Evolutionary conservation across 2,888 invertebrate genomes (phyloP).

Genomic region (Protodeltote pygarga): DNA sequence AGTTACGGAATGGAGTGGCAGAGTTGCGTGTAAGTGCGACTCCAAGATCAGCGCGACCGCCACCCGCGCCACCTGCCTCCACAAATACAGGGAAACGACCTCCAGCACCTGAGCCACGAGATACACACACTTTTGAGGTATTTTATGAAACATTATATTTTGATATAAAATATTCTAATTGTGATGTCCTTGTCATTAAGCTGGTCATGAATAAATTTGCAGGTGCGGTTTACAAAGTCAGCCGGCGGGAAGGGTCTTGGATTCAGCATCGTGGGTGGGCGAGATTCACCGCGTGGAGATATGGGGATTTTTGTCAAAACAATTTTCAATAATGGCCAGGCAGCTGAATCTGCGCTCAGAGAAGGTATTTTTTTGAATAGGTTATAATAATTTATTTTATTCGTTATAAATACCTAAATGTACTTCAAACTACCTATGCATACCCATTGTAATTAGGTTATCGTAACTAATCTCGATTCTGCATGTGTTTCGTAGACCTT

Average conservation of each 20-base stretch:
- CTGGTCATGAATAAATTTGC: conserved; percentile 40
- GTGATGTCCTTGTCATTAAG: conserved; percentile 3
- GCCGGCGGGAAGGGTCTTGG: conserved; percentile 94
- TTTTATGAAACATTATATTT: no score
- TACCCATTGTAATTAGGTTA: no score
- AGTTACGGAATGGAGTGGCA: conserved; percentile 75
- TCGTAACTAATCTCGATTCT: not conserved
- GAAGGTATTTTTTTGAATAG: conserved; percentile 88
- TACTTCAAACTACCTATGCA: no score
- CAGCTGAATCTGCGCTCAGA: conserved; percentile 92
- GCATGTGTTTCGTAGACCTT: no score
- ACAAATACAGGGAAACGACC: conserved; percentile 65
- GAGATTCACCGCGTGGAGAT: conserved; percentile 93
- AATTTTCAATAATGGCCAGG: conserved; percentile 94
- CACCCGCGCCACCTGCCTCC: conserved; percentile 69
- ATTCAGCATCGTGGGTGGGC: conserved; percentile 96
- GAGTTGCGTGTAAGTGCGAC: conserved; percentile 80
- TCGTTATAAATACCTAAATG: no score
- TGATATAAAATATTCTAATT: no score
- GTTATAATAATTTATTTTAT: not conserved
- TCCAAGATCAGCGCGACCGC: conserved; percentile 74
- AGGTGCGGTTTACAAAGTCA: conserved; percentile 92
- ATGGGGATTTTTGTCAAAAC: conserved; percentile 97
- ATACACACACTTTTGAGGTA: conserved; percentile 80
- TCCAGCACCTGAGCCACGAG: conserved; percentile 80